Conservation (phyloP, 1,140 invertebrate genomes). For the Apis florea region DNA sequence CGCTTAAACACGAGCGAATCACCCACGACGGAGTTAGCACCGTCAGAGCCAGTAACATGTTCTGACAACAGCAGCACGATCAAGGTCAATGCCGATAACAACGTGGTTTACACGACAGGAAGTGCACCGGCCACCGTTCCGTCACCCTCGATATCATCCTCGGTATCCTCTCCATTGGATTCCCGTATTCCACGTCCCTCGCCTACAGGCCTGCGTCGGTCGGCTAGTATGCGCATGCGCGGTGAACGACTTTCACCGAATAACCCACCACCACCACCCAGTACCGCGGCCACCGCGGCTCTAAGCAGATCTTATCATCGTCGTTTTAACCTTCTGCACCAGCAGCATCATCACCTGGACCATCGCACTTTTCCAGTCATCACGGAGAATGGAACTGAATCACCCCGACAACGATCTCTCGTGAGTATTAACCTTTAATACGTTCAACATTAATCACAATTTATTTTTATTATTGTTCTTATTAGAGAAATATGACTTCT, state of each 20-base stretch:
- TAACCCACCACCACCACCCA: slow-evolving; percentile 49
- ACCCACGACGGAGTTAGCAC: slow-evolving; percentile 25
- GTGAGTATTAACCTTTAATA: slow-evolving; percentile 54
- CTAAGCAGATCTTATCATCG: slow-evolving; percentile 67
- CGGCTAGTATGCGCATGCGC: slow-evolving; percentile 76
- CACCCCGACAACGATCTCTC: slow-evolving; percentile 72
- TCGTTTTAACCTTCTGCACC: slow-evolving; percentile 60
- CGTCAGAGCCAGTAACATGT: slow-evolving; percentile 36
- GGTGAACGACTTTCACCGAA: slow-evolving; percentile 68
- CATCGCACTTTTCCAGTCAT: slow-evolving; percentile 72
- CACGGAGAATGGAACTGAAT: slow-evolving; percentile 75
- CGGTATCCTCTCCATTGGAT: slow-evolving; percentile 57
- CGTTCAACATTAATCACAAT: neutral
- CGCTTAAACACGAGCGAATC: slow-evolving; percentile 11
- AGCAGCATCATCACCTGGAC: slow-evolving; percentile 62
- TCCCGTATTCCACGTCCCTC: slow-evolving; percentile 77
- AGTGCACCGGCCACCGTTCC: slow-evolving; percentile 8
- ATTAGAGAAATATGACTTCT: neutral
- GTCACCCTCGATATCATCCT: slow-evolving; percentile 13
- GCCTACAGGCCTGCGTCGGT: slow-evolving; percentile 77
- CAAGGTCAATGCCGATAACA: slow-evolving; percentile 45
- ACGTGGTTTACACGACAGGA: slow-evolving; percentile 18
- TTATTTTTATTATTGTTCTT: neutral
- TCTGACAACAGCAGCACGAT: neutral
- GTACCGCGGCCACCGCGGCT: slow-evolving; percentile 67